phyloP scores from a whole-genome alignment of 1,140 invertebrate genomes.

The Lasioglossum albipes region DNA sequence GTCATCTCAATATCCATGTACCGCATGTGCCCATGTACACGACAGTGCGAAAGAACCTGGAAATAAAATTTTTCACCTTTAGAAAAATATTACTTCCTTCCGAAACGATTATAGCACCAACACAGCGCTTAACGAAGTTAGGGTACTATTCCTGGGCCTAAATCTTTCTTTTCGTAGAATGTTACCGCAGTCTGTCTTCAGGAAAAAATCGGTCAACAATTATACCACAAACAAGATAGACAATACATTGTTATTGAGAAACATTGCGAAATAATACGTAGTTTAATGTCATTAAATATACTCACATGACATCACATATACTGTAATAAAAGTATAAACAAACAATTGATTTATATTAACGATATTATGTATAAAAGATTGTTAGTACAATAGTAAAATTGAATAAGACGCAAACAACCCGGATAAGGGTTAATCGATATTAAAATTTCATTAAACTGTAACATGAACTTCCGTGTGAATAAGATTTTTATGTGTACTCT shows the following conservation, averaged over 20 bases:
- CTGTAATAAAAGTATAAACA: slow-evolving; percentile 5
- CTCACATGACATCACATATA: slow-evolving; percentile 45
- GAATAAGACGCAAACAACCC: slow-evolving; percentile 19
- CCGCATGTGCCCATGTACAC: slow-evolving; percentile 51
- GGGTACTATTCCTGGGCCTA: neutral
- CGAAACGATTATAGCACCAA: neutral
- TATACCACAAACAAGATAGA: slow-evolving; percentile 11
- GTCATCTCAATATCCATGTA: slow-evolving; percentile 66
- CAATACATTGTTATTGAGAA: slow-evolving; percentile 21
- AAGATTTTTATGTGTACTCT: neutral
- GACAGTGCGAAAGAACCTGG: slow-evolving; percentile 67
- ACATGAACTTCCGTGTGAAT: neutral
- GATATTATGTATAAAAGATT: neutral
- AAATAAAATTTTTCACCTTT: slow-evolving; percentile 67
- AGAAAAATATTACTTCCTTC: slow-evolving; percentile 59
- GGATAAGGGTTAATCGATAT: slow-evolving; percentile 63
- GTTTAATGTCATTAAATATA: slow-evolving; percentile 22
- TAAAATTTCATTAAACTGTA: neutral
- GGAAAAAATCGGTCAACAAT: slow-evolving; percentile 8
- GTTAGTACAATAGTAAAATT: slow-evolving; percentile 18
- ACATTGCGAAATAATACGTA: slow-evolving; percentile 3
- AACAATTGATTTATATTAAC: slow-evolving; percentile 5
- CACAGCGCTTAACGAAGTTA: slow-evolving; percentile 10
- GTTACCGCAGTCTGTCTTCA: neutral
- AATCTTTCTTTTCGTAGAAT: neutral